Percentiles rank a stretch among this genome's conserved stretches.
Evolutionary conservation across 2,113 vertebrate genomes (phyloP).

Genomic region (Prolemur simus): DNA sequence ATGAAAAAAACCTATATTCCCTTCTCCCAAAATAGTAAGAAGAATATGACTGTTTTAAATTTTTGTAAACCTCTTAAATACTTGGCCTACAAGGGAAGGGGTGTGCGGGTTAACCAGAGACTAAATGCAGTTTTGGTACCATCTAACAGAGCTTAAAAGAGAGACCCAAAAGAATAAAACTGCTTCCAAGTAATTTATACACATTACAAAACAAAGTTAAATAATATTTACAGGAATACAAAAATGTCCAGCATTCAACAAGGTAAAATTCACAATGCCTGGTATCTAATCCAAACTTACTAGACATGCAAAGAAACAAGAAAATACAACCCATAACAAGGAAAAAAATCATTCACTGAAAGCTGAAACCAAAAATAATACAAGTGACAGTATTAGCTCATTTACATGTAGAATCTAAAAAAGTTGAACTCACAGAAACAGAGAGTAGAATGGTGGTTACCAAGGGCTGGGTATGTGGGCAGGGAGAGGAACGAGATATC

Average conservation of each 20-base stretch:
- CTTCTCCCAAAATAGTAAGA: background rate
- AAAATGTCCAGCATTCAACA: background rate
- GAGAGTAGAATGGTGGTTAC: background rate
- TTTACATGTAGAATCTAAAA: background rate
- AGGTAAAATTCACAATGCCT: background rate
- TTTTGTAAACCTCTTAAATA: background rate
- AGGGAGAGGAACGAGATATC: background rate
- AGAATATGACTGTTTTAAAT: background rate
- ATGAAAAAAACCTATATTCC: background rate
- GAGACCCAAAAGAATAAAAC: background rate
- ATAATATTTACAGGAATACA: background rate
- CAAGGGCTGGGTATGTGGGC: background rate
- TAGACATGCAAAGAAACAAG: background rate
- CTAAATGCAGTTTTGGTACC: background rate
- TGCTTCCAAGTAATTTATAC: background rate
- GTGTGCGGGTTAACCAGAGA: background rate
- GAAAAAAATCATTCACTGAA: background rate
- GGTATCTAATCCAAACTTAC: background rate
- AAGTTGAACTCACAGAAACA: background rate
- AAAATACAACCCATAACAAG: background rate
- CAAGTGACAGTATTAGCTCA: background rate
- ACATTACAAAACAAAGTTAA: background rate
- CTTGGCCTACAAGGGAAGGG: background rate
- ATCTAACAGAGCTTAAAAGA: background rate
- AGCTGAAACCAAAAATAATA: background rate